A percentile compares a stretch with the other conserved stretches of the same genome.
Conservation (phyloP, 2,888 invertebrate genomes). For the Andrena minutula region DNA sequence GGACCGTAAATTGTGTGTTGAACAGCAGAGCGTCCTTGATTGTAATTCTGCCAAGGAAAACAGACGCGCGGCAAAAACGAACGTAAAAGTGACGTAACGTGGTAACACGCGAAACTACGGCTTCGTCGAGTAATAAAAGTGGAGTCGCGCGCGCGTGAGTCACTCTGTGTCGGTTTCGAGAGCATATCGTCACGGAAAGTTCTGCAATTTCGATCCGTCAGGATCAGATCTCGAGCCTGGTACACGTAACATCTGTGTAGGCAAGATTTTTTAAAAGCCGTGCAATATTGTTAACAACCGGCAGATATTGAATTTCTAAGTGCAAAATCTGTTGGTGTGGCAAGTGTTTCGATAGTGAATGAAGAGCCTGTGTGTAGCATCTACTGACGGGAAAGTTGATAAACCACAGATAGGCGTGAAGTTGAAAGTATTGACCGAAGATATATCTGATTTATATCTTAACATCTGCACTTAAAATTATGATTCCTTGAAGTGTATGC, state of each 20-base stretch:
- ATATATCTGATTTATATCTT: not conserved
- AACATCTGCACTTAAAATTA: too few species aligned
- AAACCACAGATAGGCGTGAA: not conserved
- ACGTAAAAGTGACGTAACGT: conserved; percentile 51
- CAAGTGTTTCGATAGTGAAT: not conserved
- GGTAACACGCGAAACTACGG: conserved; percentile 37
- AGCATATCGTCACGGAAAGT: conserved; percentile 51
- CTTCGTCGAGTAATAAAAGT: conserved; percentile 58
- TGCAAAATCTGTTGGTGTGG: not conserved
- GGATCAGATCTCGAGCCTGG: not conserved
- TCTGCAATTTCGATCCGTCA: conserved; percentile 34
- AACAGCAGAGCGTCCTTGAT: conserved; percentile 36
- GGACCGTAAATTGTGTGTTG: conserved; percentile 20
- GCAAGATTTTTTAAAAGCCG: not conserved
- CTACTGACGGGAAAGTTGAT: not conserved
- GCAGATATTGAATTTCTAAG: not conserved
- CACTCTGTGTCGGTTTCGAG: conserved; percentile 58
- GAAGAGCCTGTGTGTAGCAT: not conserved
- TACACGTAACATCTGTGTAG: conserved; percentile 8
- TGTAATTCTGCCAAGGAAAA: conserved; percentile 20
- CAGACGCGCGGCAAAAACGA: conserved; percentile 43
- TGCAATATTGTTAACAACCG: not conserved
- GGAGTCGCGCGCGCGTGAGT: conserved; percentile 50
- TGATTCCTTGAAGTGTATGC: too few species aligned
- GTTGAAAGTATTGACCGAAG: not conserved